Evolutionary conservation across 2,797 vertebrate species (phyloP), one percentile per base, ranked within the genome.

Genomic region (Syndactyla subalaris): DNA sequence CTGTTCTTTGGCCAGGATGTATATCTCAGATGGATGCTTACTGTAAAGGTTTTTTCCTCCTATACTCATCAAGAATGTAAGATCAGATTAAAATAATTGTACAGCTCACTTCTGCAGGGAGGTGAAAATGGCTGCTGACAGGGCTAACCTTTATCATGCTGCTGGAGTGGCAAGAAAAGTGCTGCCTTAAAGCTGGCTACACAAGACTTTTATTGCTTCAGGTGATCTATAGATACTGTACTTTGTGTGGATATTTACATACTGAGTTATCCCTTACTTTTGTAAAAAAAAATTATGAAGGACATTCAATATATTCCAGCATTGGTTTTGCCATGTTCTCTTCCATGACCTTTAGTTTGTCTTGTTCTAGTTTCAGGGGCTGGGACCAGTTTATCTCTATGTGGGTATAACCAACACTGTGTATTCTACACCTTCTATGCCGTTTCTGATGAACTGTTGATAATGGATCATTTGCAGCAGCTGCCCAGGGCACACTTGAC

Each of bases 71-170:
- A 55, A 62, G 74, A 78, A 54, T 58, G 80, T 49, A 71, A 82
- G 17, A 23, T 2, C 27, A 34, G 17, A 49, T 36, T 51, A 58
- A 72, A 77, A 81, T 20, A 49, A 26, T 13, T 9, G 12, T 14
- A 34, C 30, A 43, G 52, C 29, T 45, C 38, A 10, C 36, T 32
- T 58, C 54, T 84, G 34, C 2, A 4, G 77, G n/a, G 51, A 75
- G 21, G 83, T 62, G 46, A 43, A 51, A 62, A 62, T 7, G 36
- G 66, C 66, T 80, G 54, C 79, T 81, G 70, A 27, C 51, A 85
- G n/a, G 58, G 26, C 43, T 76, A 41, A 16, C 22, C 4, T 1
- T 55, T 58, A 27, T 39, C 1, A 0, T 15, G 27, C 41, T 68
- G 34, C 41, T 68, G 34, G 62, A 65, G 12, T 12, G n/a, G 10